Evolutionary conservation across 2,797 vertebrate genomes (phyloP), one percentile per base, ranked within the genome.

Genomic region (Leptoclinus maculatus): DNA sequence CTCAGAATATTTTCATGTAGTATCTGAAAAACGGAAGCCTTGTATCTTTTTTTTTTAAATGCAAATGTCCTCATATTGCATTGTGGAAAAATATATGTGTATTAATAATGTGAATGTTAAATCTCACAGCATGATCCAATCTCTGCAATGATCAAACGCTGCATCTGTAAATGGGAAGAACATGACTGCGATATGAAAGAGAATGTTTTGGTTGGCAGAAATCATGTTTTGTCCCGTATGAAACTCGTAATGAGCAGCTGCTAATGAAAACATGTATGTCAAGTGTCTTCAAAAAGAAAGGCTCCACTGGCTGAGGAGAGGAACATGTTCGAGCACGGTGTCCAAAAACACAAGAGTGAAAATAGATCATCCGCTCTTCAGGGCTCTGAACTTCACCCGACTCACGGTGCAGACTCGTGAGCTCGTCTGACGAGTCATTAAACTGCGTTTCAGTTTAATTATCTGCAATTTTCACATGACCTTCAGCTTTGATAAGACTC

Each of bases 181-280:
- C 29, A 17, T 1, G 0, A 3, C n/a, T 29, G 10, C 6, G 39
- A 57, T 41, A 16, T 38, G 23, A 65, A 45, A 13, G 23, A 57
- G 25, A 74, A 67, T 63, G 65, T 59, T 67, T 59, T 60, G 19
- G 14, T 23, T 17, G 14, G 0, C 23, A 43, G 16, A 57, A 47
- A 67, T 64, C 3, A 8, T 36, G 19, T 59, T 41, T 38, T 79
- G 23, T 53, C 12, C 32, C 49, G 13, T 10, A 27, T 4, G 21
- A 57, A 39, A 58, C 23, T 29, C 0, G 2, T 41, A 21, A 59
- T 47, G 14, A 66, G 17, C 14, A 23, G 41, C 23, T 12, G 49
- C 49, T 27, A 27, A 56, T 67, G 45, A 82, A 79, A 90, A 87
- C 83, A 89, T 88, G 80, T 36, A n/a, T 51, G n/a, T 11, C 17